Conservation (phyloP, 2,113 vertebrate species). For the Odocoileus virginianus region DNA sequence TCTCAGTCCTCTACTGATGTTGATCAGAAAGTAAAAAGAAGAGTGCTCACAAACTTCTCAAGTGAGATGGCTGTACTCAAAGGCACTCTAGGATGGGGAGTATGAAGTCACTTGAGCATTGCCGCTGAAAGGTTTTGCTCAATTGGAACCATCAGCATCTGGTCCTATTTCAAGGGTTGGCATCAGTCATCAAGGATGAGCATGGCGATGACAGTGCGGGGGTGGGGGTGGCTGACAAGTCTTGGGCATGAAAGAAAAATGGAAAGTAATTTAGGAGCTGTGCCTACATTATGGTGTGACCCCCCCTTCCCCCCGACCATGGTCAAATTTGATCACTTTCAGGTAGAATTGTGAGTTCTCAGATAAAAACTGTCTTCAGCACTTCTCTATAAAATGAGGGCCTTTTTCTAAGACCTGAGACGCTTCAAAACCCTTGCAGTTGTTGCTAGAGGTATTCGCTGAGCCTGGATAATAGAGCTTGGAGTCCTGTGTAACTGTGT, state of each 20-base stretch:
- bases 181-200: neutral
- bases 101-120: neutral
- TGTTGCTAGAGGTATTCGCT: neutral
- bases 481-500: slow-evolving; percentile 9
- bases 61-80: neutral
- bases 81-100: neutral
- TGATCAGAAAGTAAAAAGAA: slow-evolving; percentile 16
- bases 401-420: neutral
- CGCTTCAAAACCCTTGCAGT: slow-evolving; percentile 31
- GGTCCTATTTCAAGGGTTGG: neutral
- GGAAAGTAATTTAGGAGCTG: neutral
- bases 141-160: neutral
- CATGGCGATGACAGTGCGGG: neutral
- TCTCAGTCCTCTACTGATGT: neutral
- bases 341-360: slow-evolving; percentile 2
- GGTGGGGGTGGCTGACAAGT: neutral
- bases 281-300: neutral
- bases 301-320: fast-evolving
- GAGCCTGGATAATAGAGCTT: slow-evolving; percentile 19
- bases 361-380: neutral
- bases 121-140: neutral
- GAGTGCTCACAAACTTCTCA: neutral
- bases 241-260: neutral
- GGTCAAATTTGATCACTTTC: slow-evolving; percentile 3
- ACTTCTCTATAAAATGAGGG: neutral